Percentiles rank a stretch among this genome's conserved stretches.
Evolutionary conservation across 2,797 vertebrate genomes (phyloP).

Genomic region (Phataginus tetradactyla): DNA sequence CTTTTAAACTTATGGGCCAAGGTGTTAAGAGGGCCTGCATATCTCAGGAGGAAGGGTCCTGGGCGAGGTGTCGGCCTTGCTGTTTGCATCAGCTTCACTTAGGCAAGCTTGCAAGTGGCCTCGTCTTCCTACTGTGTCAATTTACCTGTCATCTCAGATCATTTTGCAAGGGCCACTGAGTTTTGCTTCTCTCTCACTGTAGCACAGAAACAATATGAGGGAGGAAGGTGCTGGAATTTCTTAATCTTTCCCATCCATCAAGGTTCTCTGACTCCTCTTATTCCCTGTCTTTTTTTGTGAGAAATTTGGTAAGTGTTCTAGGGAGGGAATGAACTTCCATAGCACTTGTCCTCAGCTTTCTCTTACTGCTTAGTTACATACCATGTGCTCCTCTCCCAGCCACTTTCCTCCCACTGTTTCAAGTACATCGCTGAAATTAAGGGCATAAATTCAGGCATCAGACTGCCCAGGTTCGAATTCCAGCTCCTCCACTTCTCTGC

Average conservation of each 20-base stretch:
- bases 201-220: conserved; percentile 29
- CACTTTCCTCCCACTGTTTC: background rate
- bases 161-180: conserved; percentile 69
- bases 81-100: conserved; percentile 45
- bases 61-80: conserved; percentile 62
- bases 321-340: rapidly evolving
- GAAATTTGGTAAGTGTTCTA: background rate
- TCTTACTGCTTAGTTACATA: rapidly evolving
- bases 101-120: conserved; percentile 54
- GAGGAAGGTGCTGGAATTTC: conserved; percentile 38
- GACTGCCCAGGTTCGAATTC: background rate
- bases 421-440: background rate
- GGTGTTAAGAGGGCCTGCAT: conserved; percentile 54
- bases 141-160: conserved; percentile 76
- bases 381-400: rapidly evolving
- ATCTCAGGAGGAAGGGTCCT: conserved; percentile 44
- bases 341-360: background rate
- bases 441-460: background rate
- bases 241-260: background rate
- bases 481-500: background rate
- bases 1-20: conserved; percentile 57
- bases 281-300: background rate
- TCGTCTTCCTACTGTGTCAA: conserved; percentile 61
- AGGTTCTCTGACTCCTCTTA: background rate
- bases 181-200: conserved; percentile 24